phyloP scores from a whole-genome alignment of 2,797 vertebrate species.

The Pseudomugil tenellus region DNA sequence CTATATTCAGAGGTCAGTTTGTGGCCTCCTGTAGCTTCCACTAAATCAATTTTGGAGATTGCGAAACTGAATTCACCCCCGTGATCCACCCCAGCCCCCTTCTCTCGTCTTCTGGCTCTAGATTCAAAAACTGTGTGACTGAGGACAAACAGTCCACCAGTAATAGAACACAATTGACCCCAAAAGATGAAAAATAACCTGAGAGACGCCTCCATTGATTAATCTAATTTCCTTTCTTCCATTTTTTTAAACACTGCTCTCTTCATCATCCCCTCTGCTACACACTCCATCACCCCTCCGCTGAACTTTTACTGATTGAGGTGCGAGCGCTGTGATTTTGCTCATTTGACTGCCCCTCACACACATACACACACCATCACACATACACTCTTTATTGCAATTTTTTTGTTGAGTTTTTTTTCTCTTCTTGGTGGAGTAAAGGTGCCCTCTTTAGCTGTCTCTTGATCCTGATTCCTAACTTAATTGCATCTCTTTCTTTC shows the following conservation, averaged over 20 bases:
- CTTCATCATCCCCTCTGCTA: slow-evolving; percentile 49
- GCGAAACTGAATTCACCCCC: slow-evolving; percentile 60
- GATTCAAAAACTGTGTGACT: slow-evolving; percentile 43
- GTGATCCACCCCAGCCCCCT: not conserved
- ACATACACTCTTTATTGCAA: slow-evolving; percentile 11
- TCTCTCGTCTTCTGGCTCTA: slow-evolving; percentile 7
- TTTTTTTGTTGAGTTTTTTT: slow-evolving; percentile 24
- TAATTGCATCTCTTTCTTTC: slow-evolving; percentile 15
- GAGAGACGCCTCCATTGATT: slow-evolving; percentile 39
- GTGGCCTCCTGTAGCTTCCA: slow-evolving; percentile 40
- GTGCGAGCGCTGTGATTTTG: slow-evolving; percentile 61
- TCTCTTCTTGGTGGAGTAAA: slow-evolving; percentile 25
- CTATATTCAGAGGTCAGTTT: slow-evolving; percentile 46
- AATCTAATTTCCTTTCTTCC: slow-evolving; percentile 48
- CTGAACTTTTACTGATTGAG: slow-evolving; percentile 74
- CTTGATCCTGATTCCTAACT: slow-evolving; percentile 47
- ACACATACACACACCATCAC: not conserved
- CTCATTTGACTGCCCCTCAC: slow-evolving; percentile 33
- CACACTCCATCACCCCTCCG: slow-evolving; percentile 53
- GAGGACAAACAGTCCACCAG: slow-evolving; percentile 50
- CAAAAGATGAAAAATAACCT: slow-evolving; percentile 54
- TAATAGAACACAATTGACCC: slow-evolving; percentile 54
- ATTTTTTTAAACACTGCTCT: slow-evolving; percentile 33
- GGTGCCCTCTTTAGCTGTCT: slow-evolving; percentile 39
- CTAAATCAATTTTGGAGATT: slow-evolving; percentile 70